phyloP scores from a whole-genome alignment of 2,888 invertebrate genomes.

The Ennomos quercinarius region DNA sequence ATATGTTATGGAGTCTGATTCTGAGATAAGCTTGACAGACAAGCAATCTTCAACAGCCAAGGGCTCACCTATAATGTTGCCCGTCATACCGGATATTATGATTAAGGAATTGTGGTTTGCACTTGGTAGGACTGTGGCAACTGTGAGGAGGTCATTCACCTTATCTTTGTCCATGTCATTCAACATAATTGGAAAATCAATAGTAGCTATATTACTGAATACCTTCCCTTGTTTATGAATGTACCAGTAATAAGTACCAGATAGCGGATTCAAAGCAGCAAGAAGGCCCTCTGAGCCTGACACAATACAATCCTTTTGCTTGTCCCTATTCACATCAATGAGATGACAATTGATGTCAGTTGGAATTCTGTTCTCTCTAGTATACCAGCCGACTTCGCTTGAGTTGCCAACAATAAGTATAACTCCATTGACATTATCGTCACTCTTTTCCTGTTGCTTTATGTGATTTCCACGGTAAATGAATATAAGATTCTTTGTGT shows the following conservation, averaged over 20 bases:
- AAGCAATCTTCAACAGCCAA: slow-evolving; percentile 85
- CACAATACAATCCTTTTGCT: slow-evolving; percentile 90
- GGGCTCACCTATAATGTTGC: slow-evolving; percentile 87
- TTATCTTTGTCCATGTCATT: slow-evolving; percentile 91
- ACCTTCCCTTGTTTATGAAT: slow-evolving; percentile 83
- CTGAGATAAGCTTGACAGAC: slow-evolving; percentile 84
- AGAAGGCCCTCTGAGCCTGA: slow-evolving; percentile 88
- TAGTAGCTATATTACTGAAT: slow-evolving; percentile 81
- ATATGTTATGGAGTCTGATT: slow-evolving; percentile 83
- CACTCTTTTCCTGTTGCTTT: slow-evolving; percentile 76
- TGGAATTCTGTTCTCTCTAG: slow-evolving; percentile 88
- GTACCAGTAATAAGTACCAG: slow-evolving; percentile 85
- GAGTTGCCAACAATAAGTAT: slow-evolving; percentile 89
- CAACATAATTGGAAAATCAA: slow-evolving; percentile 89
- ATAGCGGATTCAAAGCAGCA: slow-evolving; percentile 81
- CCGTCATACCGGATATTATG: slow-evolving; percentile 89
- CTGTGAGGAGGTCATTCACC: slow-evolving; percentile 88
- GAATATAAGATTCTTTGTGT: slow-evolving; percentile 89
- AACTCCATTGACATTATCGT: slow-evolving; percentile 87
- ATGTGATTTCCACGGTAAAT: slow-evolving; percentile 89
- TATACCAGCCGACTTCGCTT: slow-evolving; percentile 91
- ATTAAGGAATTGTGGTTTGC: slow-evolving; percentile 86
- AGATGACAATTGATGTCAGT: slow-evolving; percentile 90
- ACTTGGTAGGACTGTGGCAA: slow-evolving; percentile 80
- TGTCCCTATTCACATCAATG: slow-evolving; percentile 90